Conservation (phyloP, 2,888 invertebrate genomes). For the Buathra laborator region DNA sequence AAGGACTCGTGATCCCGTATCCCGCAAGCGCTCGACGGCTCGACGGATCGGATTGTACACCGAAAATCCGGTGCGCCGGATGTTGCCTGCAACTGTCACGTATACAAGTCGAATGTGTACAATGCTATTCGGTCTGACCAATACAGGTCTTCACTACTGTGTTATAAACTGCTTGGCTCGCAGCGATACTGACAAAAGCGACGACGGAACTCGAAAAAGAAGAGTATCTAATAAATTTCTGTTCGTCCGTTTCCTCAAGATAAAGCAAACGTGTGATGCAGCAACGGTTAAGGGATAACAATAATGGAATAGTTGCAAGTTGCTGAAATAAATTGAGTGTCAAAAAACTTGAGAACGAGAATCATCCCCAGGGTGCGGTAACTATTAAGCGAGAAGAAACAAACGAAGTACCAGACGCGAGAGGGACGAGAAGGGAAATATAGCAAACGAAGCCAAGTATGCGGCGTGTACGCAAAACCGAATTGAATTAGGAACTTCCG, state of each 20-base stretch:
- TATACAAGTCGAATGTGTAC: not conserved
- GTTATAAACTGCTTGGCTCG: not conserved
- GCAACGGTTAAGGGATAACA: not conserved
- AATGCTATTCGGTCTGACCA: constrained; percentile 8
- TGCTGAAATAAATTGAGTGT: not conserved
- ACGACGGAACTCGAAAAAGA: not conserved
- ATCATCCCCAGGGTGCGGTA: constrained; percentile 2
- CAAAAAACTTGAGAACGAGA: constrained; percentile 10
- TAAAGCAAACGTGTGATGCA: not conserved
- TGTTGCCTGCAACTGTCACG: not conserved
- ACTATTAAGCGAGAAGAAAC: constrained; percentile 21
- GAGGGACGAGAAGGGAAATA: not conserved
- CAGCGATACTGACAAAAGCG: not conserved
- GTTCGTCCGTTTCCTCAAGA: not conserved
- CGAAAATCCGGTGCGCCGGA: not conserved
- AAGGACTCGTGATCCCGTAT: not conserved
- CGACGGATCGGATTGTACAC: constrained; percentile 19
- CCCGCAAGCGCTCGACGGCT: not conserved
- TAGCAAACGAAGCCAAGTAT: constrained; percentile 50
- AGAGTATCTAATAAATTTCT: not conserved
- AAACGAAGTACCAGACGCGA: not conserved
- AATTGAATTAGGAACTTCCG: constrained; percentile 82
- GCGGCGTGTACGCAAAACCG: constrained; percentile 77
- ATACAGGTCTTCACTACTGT: constrained; percentile 11
- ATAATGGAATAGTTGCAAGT: constrained; percentile 8